Evolutionary conservation across 2,888 invertebrate genomes (phyloP).

Genomic region (Thymelicus sylvestris): DNA sequence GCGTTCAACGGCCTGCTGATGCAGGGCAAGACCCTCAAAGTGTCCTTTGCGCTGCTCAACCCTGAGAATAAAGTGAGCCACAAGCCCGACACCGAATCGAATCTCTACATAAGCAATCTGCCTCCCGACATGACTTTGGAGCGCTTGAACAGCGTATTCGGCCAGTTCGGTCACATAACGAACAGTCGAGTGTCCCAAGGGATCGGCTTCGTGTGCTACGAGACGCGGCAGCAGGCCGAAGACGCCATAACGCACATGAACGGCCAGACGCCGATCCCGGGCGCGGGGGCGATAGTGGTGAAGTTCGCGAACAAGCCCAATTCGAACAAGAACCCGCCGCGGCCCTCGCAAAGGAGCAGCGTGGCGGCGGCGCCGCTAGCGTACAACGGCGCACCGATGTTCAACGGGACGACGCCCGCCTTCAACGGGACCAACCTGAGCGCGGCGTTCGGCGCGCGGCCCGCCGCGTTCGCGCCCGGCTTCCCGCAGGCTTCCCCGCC

Average conservation of each 20-base stretch:
- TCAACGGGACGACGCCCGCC: slow-evolving; percentile 68
- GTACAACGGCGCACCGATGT: slow-evolving; percentile 74
- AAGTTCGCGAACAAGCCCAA: slow-evolving; percentile 82
- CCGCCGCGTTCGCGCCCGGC: slow-evolving; percentile 69
- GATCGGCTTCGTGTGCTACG: slow-evolving; percentile 81
- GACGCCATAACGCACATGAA: slow-evolving; percentile 78
- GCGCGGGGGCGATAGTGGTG: slow-evolving; percentile 75
- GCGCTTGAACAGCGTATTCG: slow-evolving; percentile 74
- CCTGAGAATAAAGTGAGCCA: slow-evolving; percentile 81
- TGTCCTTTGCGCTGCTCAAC: slow-evolving; percentile 81
- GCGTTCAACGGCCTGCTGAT: slow-evolving; percentile 82
- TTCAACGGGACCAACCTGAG: slow-evolving; percentile 73
- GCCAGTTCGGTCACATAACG: slow-evolving; percentile 75
- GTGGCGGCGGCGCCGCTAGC: slow-evolving; percentile 64
- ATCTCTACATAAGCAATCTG: slow-evolving; percentile 81
- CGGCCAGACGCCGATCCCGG: slow-evolving; percentile 74
- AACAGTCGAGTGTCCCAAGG: slow-evolving; percentile 82
- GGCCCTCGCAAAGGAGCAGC: slow-evolving; percentile 67
- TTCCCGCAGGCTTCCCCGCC: slow-evolving; percentile 78
- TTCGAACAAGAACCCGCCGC: slow-evolving; percentile 71
- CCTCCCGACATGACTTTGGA: slow-evolving; percentile 82
- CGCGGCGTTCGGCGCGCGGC: slow-evolving; percentile 72
- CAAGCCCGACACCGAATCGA: slow-evolving; percentile 80
- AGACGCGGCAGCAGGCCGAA: slow-evolving; percentile 75
- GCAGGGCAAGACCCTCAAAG: slow-evolving; percentile 82